A percentile compares a stretch with the other conserved stretches of the same genome.
phyloP scores from a whole-genome alignment of 2,888 invertebrate species.

The Leptothorax acervorum region DNA sequence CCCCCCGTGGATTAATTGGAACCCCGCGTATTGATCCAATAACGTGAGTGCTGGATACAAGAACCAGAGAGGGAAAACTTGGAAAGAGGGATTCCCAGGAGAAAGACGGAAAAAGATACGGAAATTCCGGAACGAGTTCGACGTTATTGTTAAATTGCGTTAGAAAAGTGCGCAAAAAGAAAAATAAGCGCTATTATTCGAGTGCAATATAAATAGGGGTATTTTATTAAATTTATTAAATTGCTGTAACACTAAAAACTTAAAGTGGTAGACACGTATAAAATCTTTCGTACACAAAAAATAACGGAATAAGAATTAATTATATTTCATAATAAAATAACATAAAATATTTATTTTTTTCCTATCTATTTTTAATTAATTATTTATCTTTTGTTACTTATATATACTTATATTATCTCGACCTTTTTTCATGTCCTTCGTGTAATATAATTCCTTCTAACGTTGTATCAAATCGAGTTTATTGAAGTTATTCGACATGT shows the following conservation, averaged over 20 bases:
- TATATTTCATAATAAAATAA: background rate
- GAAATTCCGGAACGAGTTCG: constrained; percentile 13
- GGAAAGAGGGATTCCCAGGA: constrained; percentile 59
- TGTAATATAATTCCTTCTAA: background rate
- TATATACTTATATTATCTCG: background rate
- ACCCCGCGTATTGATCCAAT: constrained; percentile 82
- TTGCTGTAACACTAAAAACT: background rate
- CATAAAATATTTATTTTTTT: background rate
- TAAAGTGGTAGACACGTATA: background rate
- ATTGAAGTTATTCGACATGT: background rate
- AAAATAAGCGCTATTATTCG: background rate
- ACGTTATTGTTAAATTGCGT: constrained; percentile 20
- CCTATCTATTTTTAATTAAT: background rate
- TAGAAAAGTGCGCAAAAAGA: background rate
- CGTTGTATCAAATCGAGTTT: background rate
- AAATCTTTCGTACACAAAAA: background rate
- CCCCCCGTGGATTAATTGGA: constrained; percentile 82
- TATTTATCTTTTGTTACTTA: background rate
- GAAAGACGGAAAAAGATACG: constrained; percentile 45
- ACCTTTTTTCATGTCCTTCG: background rate
- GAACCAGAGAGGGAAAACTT: constrained; percentile 67
- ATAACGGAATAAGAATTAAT: background rate
- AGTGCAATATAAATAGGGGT: background rate
- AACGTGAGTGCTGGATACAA: constrained; percentile 75
- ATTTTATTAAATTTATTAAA: background rate